Conservation (phyloP, 2,888 invertebrate species). For the Pollenia labialis region DNA sequence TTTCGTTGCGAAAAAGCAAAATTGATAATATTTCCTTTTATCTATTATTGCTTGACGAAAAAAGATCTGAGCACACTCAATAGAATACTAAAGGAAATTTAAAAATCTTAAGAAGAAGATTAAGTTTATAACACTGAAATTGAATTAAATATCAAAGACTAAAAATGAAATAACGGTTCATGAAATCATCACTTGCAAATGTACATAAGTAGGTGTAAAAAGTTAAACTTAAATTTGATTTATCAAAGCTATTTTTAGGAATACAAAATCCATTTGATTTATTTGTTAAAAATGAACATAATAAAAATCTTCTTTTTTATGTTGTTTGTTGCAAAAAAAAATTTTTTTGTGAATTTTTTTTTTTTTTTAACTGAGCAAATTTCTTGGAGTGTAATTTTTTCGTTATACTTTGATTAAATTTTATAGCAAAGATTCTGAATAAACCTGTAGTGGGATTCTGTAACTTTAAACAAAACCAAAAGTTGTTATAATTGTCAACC, state of each 20-base stretch:
- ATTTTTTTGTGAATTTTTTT: too few relatives aligned
- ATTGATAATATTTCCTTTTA: not conserved
- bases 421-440: too few relatives aligned
- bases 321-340: not conserved
- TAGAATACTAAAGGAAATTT: not conserved
- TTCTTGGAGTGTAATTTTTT: too few relatives aligned
- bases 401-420: too few relatives aligned
- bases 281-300: not conserved
- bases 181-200: not conserved
- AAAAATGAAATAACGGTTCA: not conserved
- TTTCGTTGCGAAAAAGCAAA: not conserved
- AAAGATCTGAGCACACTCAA: not conserved
- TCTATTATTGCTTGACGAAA: not conserved
- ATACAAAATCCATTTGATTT: too few relatives aligned
- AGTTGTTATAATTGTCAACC: too few relatives aligned
- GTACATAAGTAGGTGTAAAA: not conserved
- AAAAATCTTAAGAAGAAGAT: not conserved
- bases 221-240: slow-evolving; percentile 6
- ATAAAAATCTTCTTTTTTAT: not conserved
- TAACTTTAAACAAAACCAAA: too few relatives aligned
- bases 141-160: slow-evolving; percentile 30
- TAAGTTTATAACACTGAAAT: slow-evolving; percentile 31
- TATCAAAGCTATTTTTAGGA: too few relatives aligned
- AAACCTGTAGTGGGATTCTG: too few relatives aligned
- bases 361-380: too few relatives aligned